A percentile compares a stretch with the other conserved stretches of the same genome.
Conservation (phyloP, 1,140 invertebrate species). For the Belonocnema kinseyi region DNA sequence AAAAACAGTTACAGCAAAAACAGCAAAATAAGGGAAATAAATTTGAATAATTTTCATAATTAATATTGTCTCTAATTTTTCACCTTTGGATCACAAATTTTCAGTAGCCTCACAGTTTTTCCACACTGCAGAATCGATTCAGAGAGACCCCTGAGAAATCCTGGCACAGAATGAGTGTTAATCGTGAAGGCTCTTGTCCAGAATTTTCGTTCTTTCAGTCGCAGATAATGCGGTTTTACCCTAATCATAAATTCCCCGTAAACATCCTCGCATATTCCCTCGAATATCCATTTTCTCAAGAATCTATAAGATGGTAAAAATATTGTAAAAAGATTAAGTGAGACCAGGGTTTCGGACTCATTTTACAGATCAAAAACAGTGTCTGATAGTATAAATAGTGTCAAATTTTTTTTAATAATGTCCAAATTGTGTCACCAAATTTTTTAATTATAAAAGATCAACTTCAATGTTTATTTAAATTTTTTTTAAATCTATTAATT, state of each 20-base stretch:
- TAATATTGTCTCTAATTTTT: not conserved
- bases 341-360: too few relatives aligned
- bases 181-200: constrained; percentile 80
- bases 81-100: constrained; percentile 79
- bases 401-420: too few relatives aligned
- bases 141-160: constrained; percentile 75
- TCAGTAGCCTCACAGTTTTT: constrained; percentile 78
- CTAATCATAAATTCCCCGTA: constrained; percentile 80
- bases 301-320: constrained; percentile 70
- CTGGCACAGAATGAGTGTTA: constrained; percentile 75
- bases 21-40: too few relatives aligned
- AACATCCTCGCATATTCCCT: constrained; percentile 78
- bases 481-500: too few relatives aligned
- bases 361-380: too few relatives aligned
- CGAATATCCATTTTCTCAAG: constrained; percentile 80
- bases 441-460: too few relatives aligned
- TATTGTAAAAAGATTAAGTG: too few relatives aligned
- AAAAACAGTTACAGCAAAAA: too few relatives aligned
- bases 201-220: constrained; percentile 76
- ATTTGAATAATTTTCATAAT: too few relatives aligned
- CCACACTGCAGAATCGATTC: constrained; percentile 79
- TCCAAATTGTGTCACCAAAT: too few relatives aligned
- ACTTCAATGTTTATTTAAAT: too few relatives aligned
- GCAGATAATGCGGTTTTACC: constrained; percentile 74
- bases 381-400: too few relatives aligned